Base-by-base conservation (phyloP, 2,888 invertebrate species). In the Drosophila setosimentum region DNA sequence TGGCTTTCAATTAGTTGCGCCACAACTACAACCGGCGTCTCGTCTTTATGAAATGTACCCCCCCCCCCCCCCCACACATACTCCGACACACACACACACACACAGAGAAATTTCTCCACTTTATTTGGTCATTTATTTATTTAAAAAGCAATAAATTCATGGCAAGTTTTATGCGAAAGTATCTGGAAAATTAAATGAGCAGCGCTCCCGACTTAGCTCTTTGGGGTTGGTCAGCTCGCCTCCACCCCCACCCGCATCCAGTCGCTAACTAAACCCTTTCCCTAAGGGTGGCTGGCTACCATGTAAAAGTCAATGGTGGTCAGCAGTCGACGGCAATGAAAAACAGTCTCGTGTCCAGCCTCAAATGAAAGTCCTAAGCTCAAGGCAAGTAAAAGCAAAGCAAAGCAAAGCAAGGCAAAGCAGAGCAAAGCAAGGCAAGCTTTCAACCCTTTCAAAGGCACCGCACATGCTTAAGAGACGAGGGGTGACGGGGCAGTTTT, bases 101-200 rank as follows among this genome's bases (percentile, higher is more conserved):
- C 42, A 29, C 18, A 48, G 32, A n/a, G 37, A 64, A 51, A 83
- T 76, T 85, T 85, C 83, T 80, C 66, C 86, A 86, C 82, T 85
- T 88, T 85, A 90, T 84, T 76, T 80, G 83, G 90, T 87, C 84
- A 82, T 87, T 90, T 91, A 91, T 91, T 91, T 91, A 91, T 91
- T 90, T 89, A 90, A 90, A 91, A 88, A 84, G 84, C 90, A 91
- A 91, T 92, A 92, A 92, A 92, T 91, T 92, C 90, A 90, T 88
- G 83, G 88, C 84, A 90, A 91, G 87, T 88, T 90, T 85, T 82
- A 83, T 83, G 85, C 82, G 75, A 79, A 89, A 90, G 89, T 87
- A 87, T 86, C 88, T 84, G 83, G 89, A 83, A 89, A 90, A 90
- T 90, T 87, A 89, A 89, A 89, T 91, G 89, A 86, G 86, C 82